Evolutionary conservation across 1,140 invertebrate species (phyloP).

Genomic region (Wasmannia auropunctata): DNA sequence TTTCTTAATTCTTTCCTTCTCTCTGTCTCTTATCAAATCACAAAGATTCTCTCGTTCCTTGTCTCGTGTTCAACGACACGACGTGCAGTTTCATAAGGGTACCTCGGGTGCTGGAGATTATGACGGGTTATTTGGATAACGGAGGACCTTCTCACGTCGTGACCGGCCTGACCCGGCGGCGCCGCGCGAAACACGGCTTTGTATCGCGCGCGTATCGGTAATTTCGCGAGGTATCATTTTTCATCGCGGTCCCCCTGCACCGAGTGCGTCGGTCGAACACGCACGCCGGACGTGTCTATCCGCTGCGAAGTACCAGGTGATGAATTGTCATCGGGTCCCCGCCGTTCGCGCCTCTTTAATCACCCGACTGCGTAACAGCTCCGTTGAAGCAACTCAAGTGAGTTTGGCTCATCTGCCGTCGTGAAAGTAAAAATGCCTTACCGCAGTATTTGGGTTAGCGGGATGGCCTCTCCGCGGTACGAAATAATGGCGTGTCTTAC

Average conservation of each 20-base stretch:
- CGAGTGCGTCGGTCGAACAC: not conserved
- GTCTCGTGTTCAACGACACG: not conserved
- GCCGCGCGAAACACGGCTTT: not conserved
- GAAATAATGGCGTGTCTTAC: slow-evolving; percentile 53
- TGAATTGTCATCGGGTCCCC: slow-evolving; percentile 68
- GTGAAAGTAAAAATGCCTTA: slow-evolving; percentile 72
- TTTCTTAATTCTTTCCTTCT: not conserved
- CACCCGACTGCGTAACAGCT: slow-evolving; percentile 63
- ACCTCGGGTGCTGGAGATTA: not conserved
- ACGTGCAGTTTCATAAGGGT: not conserved
- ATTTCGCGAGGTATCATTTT: slow-evolving; percentile 40
- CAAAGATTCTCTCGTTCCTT: not conserved
- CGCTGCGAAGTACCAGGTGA: slow-evolving; percentile 39
- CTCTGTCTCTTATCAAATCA: not conserved
- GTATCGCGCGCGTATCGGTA: not conserved
- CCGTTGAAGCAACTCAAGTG: slow-evolving; percentile 64
- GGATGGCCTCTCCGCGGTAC: slow-evolving; percentile 46
- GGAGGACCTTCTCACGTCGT: not conserved
- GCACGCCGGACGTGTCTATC: slow-evolving; percentile 18
- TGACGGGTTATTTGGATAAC: slow-evolving; percentile 18
- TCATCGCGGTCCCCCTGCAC: not conserved
- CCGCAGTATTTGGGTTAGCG: slow-evolving; percentile 66
- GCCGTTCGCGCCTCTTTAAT: slow-evolving; percentile 64
- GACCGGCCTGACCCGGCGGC: not conserved
- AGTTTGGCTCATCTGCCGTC: slow-evolving; percentile 61